Evolutionary conservation across 2,113 vertebrate species (phyloP).

Genomic region (Pygoscelis antarcticus): DNA sequence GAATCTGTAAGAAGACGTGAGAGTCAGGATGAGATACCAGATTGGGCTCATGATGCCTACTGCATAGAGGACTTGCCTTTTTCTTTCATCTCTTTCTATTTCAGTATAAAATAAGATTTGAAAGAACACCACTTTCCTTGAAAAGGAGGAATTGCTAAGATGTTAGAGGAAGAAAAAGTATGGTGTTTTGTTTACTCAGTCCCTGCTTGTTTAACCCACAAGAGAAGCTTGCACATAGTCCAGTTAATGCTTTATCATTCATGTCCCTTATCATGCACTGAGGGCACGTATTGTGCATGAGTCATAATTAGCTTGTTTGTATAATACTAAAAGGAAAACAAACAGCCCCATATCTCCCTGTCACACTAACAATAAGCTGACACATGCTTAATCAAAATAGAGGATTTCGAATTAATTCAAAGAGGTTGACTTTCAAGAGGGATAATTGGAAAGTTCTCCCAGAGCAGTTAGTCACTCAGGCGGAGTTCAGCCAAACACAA

Average conservation of each 20-base stretch:
- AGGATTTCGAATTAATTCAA: constrained; percentile 56
- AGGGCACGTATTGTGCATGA: constrained; percentile 19
- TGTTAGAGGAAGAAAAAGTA: background rate
- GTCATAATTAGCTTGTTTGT: constrained; percentile 72
- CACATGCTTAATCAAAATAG: constrained; percentile 69
- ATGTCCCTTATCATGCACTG: background rate
- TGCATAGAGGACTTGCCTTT: background rate
- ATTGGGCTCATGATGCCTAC: background rate
- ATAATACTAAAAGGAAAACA: constrained; percentile 67
- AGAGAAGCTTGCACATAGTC: background rate
- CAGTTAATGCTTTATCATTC: constrained; percentile 49
- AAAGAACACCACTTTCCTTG: background rate
- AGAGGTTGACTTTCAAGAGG: constrained; percentile 38
- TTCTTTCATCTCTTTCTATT: background rate
- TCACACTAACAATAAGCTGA: constrained; percentile 60
- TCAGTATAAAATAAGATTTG: background rate
- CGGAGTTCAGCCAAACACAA: constrained; percentile 25
- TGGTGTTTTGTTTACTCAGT: background rate
- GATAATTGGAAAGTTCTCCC: constrained; percentile 24
- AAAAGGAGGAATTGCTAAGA: background rate
- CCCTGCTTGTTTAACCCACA: background rate
- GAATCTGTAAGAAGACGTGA: background rate
- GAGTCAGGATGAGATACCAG: background rate
- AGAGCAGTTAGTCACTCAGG: constrained; percentile 44
- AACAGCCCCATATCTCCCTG: constrained; percentile 55